Percentiles rank a stretch among this genome's conserved stretches.
Evolutionary conservation across 2,888 invertebrate species (phyloP).

Genomic region (Alsophila aescularia): DNA sequence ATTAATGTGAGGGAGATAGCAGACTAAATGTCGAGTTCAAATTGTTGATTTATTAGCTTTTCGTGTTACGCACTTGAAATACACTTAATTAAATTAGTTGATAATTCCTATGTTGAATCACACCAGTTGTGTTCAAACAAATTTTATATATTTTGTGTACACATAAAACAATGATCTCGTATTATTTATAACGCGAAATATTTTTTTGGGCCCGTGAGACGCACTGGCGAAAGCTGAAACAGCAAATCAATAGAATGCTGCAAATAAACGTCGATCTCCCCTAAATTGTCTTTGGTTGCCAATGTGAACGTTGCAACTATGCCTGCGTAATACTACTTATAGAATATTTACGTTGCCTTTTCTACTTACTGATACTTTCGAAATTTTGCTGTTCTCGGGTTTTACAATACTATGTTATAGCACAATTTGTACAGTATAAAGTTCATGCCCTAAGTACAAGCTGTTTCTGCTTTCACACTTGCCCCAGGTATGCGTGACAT

Average conservation of each 20-base stretch:
- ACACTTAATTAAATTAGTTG: constrained; percentile 38
- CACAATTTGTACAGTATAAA: not conserved
- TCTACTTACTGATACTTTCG: too few species aligned
- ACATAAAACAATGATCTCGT: constrained; percentile 80
- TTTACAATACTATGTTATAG: not conserved
- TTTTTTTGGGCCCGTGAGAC: constrained; percentile 40
- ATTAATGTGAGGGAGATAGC: too few species aligned
- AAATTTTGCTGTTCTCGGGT: too few species aligned
- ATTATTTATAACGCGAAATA: constrained; percentile 59
- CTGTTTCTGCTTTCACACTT: constrained; percentile 6
- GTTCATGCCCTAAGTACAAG: not conserved
- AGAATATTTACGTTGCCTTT: too few species aligned
- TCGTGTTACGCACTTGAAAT: not conserved
- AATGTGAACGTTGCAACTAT: too few species aligned
- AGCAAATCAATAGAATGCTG: not conserved
- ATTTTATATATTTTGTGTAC: constrained; percentile 49
- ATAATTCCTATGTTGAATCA: constrained; percentile 53
- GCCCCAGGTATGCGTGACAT: not conserved
- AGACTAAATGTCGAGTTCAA: too few species aligned
- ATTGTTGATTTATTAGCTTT: too few species aligned
- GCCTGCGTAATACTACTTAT: too few species aligned
- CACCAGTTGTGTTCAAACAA: constrained; percentile 77
- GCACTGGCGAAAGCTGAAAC: constrained; percentile 13
- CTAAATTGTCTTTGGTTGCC: too few species aligned
- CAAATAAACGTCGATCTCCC: too few species aligned